Percentiles rank a stretch among this genome's conserved stretches.
Evolutionary conservation across 2,113 vertebrate species (phyloP).

Genomic region (Columba livia): DNA sequence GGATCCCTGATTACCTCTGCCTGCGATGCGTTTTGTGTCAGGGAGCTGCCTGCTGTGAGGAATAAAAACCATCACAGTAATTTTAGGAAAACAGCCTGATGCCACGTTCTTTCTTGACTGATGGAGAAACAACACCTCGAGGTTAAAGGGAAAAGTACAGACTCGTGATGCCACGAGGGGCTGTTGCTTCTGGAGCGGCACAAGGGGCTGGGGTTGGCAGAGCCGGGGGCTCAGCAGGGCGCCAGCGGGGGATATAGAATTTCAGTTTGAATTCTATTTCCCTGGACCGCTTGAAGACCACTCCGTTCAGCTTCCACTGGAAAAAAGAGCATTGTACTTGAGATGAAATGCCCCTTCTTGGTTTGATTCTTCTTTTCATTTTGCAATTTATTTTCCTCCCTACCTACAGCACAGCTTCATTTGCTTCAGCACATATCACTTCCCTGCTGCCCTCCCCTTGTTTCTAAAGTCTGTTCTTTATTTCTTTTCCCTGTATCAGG

Average conservation of each 20-base stretch:
- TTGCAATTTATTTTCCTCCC: not conserved
- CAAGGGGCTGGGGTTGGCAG: not conserved
- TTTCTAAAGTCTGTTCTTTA: not conserved
- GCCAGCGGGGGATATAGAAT: not conserved
- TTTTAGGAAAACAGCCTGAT: not conserved
- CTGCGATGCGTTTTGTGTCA: not conserved
- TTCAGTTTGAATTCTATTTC: not conserved
- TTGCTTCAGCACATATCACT: not conserved
- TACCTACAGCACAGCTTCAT: not conserved
- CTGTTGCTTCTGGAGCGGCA: rapidly evolving
- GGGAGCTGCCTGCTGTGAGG: not conserved
- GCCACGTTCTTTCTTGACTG: not conserved
- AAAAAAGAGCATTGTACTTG: not conserved
- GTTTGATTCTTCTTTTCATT: not conserved
- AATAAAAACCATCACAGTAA: not conserved
- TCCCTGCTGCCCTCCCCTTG: not conserved
- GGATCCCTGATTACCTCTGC: not conserved
- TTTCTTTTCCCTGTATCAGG: not conserved
- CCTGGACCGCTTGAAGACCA: not conserved
- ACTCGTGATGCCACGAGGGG: rapidly evolving
- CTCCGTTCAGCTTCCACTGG: not conserved
- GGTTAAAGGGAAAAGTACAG: not conserved
- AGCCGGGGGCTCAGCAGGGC: not conserved
- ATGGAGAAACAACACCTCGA: not conserved
- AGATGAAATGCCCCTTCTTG: not conserved